Conservation (phyloP, 1,140 invertebrate genomes). For the Fopius arisanus region DNA sequence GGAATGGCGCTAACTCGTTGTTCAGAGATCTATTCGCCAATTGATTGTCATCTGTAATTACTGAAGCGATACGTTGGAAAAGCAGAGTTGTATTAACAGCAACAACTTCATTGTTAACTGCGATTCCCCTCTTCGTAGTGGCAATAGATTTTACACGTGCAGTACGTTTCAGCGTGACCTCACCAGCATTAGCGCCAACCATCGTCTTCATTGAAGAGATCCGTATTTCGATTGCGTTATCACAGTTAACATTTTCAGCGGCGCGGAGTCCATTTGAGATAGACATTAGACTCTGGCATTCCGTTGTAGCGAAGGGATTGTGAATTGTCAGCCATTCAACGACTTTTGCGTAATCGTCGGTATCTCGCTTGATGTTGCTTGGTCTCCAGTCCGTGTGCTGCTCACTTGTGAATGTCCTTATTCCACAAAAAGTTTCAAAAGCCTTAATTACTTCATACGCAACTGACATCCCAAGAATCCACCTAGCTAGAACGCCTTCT, state of each 20-base stretch:
- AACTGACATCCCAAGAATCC: slow-evolving; percentile 22
- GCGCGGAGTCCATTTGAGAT: slow-evolving; percentile 47
- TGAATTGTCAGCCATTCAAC: not conserved
- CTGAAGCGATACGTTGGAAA: slow-evolving; percentile 52
- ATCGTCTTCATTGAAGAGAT: slow-evolving; percentile 31
- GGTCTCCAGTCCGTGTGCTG: slow-evolving; percentile 47
- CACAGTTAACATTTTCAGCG: slow-evolving; percentile 45
- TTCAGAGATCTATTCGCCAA: slow-evolving; percentile 50
- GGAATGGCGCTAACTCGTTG: slow-evolving; percentile 52
- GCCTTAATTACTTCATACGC: slow-evolving; percentile 22
- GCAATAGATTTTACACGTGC: not conserved
- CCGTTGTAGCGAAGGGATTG: not conserved
- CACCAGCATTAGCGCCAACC: not conserved
- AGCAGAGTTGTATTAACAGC: not conserved
- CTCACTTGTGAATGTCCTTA: slow-evolving; percentile 21
- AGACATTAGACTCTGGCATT: slow-evolving; percentile 40
- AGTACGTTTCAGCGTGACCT: not conserved
- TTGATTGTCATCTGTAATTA: slow-evolving; percentile 36
- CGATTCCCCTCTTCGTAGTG: not conserved
- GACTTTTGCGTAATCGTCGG: slow-evolving; percentile 36
- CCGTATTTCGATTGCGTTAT: slow-evolving; percentile 41
- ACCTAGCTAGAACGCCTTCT: slow-evolving; percentile 44
- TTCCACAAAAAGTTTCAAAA: slow-evolving; percentile 35
- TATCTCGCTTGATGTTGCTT: slow-evolving; percentile 37
- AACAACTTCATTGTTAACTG: not conserved